Evolutionary conservation across 2,113 vertebrate genomes (phyloP).

Genomic region (Elachura formosa): DNA sequence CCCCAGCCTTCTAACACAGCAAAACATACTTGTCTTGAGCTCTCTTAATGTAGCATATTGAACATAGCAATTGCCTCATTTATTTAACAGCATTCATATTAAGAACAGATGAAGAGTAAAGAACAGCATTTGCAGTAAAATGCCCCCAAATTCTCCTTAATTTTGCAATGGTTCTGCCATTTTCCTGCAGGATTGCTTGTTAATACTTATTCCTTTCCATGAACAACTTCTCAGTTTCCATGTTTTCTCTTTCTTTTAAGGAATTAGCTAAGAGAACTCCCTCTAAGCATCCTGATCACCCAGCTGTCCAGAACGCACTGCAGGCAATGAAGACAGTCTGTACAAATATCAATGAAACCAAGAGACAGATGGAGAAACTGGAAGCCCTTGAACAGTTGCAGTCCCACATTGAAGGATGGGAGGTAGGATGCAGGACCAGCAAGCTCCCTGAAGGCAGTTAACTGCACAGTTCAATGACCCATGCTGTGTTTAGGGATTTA

Average conservation of each 20-base stretch:
- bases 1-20: neutral
- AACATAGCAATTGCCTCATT: neutral
- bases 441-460: neutral
- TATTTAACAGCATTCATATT: neutral
- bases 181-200: neutral
- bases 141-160: neutral
- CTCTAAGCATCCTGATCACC: constrained; percentile 90
- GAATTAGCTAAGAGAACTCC: constrained; percentile 95
- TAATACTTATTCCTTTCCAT: neutral
- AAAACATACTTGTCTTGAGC: neutral
- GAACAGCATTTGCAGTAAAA: neutral
- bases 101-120: neutral
- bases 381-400: constrained; percentile 95
- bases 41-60: neutral
- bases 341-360: constrained; percentile 98
- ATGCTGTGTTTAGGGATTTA: neutral
- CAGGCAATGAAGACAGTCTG: constrained; percentile 97
- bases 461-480: neutral
- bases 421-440: constrained; percentile 75
- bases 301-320: constrained; percentile 88
- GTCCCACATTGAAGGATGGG: constrained; percentile 98
- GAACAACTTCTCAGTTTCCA: neutral
- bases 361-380: constrained; percentile 98
- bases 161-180: neutral
- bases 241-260: constrained; percentile 67